A percentile compares a stretch with the other conserved stretches of the same genome.
phyloP scores from a whole-genome alignment of 2,797 vertebrate genomes.

The Trachops cirrhosus region DNA sequence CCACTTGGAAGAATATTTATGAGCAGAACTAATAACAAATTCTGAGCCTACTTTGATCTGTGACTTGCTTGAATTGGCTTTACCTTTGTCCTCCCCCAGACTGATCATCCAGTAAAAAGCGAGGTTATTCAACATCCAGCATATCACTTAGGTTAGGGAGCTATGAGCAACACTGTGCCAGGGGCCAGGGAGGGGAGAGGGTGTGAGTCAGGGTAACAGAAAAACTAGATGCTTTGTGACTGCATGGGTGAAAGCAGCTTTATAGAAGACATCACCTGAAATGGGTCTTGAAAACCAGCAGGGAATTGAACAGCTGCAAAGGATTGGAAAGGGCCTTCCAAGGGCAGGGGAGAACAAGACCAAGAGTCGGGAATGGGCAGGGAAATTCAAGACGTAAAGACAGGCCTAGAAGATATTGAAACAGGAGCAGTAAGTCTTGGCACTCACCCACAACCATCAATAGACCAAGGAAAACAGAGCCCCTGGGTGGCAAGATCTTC shows the following conservation, averaged over 20 bases:
- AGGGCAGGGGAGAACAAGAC: neutral
- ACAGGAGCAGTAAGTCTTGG: neutral
- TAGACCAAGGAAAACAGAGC: neutral
- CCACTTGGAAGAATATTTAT: constrained; percentile 32
- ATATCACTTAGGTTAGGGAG: neutral
- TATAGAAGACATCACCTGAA: neutral
- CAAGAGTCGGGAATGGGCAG: neutral
- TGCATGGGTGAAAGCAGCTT: neutral
- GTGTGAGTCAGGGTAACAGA: neutral
- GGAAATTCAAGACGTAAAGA: neutral
- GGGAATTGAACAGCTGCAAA: neutral
- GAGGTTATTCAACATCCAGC: neutral
- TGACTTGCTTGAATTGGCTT: constrained; percentile 49
- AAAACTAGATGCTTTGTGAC: neutral
- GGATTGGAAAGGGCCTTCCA: neutral
- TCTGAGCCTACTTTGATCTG: constrained; percentile 49
- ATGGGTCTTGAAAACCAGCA: neutral
- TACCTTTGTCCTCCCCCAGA: neutral
- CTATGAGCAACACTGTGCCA: too few relatives aligned
- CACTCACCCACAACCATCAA: neutral
- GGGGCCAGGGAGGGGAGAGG: neutral
- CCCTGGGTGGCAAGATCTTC: neutral
- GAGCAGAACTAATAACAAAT: constrained; percentile 46
- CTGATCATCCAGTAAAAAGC: neutral
- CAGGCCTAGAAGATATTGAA: neutral